phyloP scores from a whole-genome alignment of 2,113 vertebrate species.

The Diphyllodes magnificus region DNA sequence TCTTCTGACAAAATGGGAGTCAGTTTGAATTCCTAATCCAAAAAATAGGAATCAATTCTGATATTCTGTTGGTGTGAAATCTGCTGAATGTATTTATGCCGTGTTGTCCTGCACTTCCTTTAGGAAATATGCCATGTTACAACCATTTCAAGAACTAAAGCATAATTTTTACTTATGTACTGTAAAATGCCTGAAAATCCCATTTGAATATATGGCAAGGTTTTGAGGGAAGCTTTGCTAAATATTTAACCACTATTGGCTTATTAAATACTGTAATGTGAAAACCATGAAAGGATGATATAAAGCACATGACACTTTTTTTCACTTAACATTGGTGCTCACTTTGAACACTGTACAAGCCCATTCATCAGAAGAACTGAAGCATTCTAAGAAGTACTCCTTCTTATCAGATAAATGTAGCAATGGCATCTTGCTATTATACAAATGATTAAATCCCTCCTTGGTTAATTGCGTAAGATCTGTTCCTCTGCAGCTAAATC shows the following conservation, averaged over 20 bases:
- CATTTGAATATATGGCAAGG: conserved; percentile 45
- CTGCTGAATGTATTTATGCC: not conserved
- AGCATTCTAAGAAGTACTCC: conserved; percentile 59
- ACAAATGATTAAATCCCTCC: conserved; percentile 61
- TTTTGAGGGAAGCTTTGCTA: conserved; percentile 59
- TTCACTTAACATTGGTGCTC: conserved; percentile 44
- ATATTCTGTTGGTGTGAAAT: conserved; percentile 20
- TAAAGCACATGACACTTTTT: conserved; percentile 29
- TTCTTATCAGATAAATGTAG: conserved; percentile 62
- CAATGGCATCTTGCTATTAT: conserved; percentile 47
- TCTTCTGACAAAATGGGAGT: conserved; percentile 4
- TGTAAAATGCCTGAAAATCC: conserved; percentile 60
- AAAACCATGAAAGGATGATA: conserved; percentile 37
- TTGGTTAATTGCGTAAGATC: conserved; percentile 56
- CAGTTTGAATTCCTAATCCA: not conserved
- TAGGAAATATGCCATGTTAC: conserved; percentile 17
- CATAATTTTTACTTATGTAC: conserved; percentile 46
- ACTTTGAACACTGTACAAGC: conserved; percentile 41
- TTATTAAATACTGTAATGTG: conserved; percentile 60
- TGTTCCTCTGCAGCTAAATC: conserved; percentile 29
- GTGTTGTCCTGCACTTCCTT: conserved; percentile 5
- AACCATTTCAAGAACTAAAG: conserved; percentile 13
- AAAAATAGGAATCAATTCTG: conserved; percentile 28
- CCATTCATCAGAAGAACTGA: conserved; percentile 62
- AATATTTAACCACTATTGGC: conserved; percentile 63